Evolutionary conservation across 2,113 vertebrate genomes (phyloP), one percentile per base, ranked within the genome.

Genomic region (Budorcas taxicolor): DNA sequence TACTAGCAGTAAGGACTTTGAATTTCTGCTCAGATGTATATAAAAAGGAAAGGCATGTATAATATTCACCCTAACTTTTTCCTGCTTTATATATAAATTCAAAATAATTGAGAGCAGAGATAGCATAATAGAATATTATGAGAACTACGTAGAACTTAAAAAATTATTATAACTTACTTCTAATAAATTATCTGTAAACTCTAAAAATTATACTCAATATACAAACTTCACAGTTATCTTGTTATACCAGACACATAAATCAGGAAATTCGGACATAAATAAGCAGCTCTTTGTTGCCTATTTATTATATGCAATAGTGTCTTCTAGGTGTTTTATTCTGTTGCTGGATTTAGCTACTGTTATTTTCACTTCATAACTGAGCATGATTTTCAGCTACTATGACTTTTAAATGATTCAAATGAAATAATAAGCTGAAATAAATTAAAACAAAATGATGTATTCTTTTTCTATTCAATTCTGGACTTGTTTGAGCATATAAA

Each of bases 1-100:
- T 5, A 82, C 62, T 76, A 81, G 86, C 67, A 86, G 52, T 92
- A 93, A 47, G 67, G 53, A 97, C 90, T 95, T 96, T 90, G 88
- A 97, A 97, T 97, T 97, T 97, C 95, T 97, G 91, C 90, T 92
- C 88, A 92, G 74, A 95, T 60, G 25, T 91, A 89, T 83, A 57
- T 87, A 93, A 78, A 98, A 96, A 16, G 8, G 67, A 98, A 98
- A 95, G 74, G 27, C 21, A 53, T 45, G 3, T 21, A 45, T 25
- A 58, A 50, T 55, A 95, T 45, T 92, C 6, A 82, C 7, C 83
- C 31, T 85, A 55, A 19, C 29, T 82, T 91, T 91, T 96, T 86
- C 17, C 19, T 62, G 12, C 8, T 31, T 64, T 90, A 50, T 71
- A 36, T 87, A 57, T 55, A 82, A 95, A 92, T 94, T 40, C 7